Conservation (phyloP, 2,797 vertebrate species). For the Orestias chungarensis region DNA sequence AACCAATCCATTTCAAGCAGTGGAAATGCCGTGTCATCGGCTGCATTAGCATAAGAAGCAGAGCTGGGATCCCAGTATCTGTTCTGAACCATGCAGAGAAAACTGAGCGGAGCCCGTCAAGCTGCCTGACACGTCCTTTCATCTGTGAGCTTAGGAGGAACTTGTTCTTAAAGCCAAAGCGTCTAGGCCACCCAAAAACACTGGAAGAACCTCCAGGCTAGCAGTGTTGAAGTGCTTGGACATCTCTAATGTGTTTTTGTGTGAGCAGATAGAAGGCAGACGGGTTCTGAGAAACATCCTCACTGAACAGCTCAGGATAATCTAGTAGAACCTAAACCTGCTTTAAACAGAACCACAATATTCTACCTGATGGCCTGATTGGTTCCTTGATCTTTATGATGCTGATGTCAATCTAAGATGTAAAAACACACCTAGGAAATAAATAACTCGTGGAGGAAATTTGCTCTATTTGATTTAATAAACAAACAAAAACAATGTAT, state of each 20-base stretch:
- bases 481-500: neutral
- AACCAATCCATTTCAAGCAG: conserved; percentile 13
- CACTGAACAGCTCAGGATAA: neutral
- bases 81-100: no score
- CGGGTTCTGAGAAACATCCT: neutral
- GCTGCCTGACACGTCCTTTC: conserved; percentile 27
- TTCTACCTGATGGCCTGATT: neutral
- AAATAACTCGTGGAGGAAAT: neutral
- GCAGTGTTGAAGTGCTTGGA: no score
- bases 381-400: neutral
- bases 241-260: neutral
- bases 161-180: conserved; percentile 20
- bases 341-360: neutral
- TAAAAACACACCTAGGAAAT: neutral
- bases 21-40: conserved; percentile 32
- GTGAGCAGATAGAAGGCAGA: neutral
- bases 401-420: neutral
- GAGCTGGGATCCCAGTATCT: neutral
- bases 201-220: conserved; percentile 48
- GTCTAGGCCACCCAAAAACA: conserved; percentile 21
- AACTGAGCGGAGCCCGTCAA: neutral
- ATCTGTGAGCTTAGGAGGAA: conserved; percentile 40
- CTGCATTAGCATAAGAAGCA: conserved; percentile 48
- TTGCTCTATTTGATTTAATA: neutral
- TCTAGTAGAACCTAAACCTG: neutral